Percentiles rank a stretch among this genome's conserved stretches.
These are phyloP conservation scores for Chaunax sp. DNA, from an alignment of 2,797 vertebrate genomes.

Conservation along the genomic window DNA sequence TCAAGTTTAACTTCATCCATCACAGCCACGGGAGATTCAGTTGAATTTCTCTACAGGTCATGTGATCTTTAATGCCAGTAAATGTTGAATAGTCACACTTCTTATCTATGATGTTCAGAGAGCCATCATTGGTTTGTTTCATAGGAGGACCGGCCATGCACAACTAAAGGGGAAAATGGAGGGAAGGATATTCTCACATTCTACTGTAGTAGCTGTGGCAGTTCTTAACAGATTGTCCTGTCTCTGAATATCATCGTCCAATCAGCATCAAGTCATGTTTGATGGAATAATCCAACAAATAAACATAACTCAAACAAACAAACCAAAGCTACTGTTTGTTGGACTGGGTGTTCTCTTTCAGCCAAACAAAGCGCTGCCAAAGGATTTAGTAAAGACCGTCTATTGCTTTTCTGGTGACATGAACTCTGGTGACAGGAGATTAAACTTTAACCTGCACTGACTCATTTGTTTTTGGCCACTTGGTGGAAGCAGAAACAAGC, in stretches of 20 bases:
- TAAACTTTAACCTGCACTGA: neutral
- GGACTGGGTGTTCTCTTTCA: neutral
- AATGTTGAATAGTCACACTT: neutral
- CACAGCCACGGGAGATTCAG: constrained; percentile 3
- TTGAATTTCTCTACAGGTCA: too few relatives aligned
- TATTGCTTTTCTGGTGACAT: too few relatives aligned
- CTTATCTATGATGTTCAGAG: neutral
- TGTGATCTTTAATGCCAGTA: too few relatives aligned
- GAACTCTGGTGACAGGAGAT: neutral
- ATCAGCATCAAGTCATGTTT: too few relatives aligned
- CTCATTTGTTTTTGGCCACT: neutral
- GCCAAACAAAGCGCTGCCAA: neutral
- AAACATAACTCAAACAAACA: neutral
- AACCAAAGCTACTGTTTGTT: neutral
- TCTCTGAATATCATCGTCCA: too few relatives aligned
- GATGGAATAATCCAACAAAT: too few relatives aligned
- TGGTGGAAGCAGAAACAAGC: neutral
- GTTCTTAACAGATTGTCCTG: too few relatives aligned
- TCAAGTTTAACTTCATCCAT: constrained; percentile 2
- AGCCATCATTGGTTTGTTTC: neutral
- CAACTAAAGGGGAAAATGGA: too few relatives aligned
- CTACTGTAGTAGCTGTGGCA: too few relatives aligned
- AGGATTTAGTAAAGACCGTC: neutral
- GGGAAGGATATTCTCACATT: too few relatives aligned
- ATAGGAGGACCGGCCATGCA: too few relatives aligned